phyloP scores from a whole-genome alignment of 92 coral and sea anemone species.

The Blastomussa wellsi region DNA sequence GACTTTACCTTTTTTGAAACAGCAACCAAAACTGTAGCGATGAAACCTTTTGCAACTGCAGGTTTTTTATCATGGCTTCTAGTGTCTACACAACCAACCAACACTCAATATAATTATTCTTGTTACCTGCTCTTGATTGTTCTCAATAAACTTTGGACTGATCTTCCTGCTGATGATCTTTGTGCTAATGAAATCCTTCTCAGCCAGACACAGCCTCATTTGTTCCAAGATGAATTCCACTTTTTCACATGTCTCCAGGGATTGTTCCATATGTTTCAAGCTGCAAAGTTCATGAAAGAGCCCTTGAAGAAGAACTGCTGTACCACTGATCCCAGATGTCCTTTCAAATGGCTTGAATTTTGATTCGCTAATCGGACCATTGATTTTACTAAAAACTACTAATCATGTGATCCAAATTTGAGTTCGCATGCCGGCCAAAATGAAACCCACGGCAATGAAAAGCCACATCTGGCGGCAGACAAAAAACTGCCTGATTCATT shows the following conservation, averaged over 20 bases:
- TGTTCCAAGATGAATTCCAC: slow-evolving; percentile 97
- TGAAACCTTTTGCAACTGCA: not conserved
- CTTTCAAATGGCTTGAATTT: no score
- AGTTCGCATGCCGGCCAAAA: no score
- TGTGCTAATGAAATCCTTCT: slow-evolving; percentile 92
- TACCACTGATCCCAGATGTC: no score
- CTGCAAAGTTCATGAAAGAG: slow-evolving; percentile 26
- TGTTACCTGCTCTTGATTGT: slow-evolving; percentile 84
- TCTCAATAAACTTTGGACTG: slow-evolving; percentile 94
- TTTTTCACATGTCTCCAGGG: slow-evolving; percentile 94
- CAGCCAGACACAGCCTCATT: slow-evolving; percentile 93
- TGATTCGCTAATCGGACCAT: no score
- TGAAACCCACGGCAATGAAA: no score
- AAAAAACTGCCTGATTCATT: no score
- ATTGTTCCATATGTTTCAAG: slow-evolving; percentile 98
- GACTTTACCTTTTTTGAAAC: no score
- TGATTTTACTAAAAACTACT: no score
- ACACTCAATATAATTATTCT: not conserved
- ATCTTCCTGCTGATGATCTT: slow-evolving; percentile 99
- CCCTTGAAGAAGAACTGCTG: not conserved
- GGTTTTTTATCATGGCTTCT: no score
- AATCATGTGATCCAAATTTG: no score
- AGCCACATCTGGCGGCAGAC: no score
- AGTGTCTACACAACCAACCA: not conserved
- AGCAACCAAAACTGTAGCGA: not conserved